Evolutionary conservation across 2,888 invertebrate species (phyloP), one percentile per base, ranked within the genome.

Genomic region (Exocentrus adspersus): DNA sequence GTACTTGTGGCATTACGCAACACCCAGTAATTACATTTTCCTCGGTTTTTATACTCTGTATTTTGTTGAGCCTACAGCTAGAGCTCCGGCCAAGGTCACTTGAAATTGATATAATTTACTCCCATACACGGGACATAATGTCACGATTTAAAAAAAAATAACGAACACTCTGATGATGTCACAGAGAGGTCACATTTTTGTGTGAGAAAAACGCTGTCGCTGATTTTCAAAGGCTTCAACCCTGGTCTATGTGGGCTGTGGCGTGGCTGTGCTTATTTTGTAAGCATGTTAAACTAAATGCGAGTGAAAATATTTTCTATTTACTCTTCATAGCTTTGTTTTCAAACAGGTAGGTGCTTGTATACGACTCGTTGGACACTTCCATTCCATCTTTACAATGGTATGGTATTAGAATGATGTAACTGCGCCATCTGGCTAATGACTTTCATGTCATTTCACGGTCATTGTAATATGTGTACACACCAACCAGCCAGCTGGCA

Each of bases 351-450:
- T 28, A 28, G 30, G 1, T 30, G 9, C 7, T n/a, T n/a, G 24
- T 24, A 24, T 24, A 7, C 41, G 9, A 37, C 41, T 7, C 10
- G 20, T n/a, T n/a, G 19, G 14, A 16, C 30, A 57, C 45, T 32
- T 46, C 46, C n/a, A 2, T 57, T 57, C 46, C 30, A n/a, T n/a
- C n/a, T n/a, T 19, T 17, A 21, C 28, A 46, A 28, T 28, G 21
- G 32, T 24, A 24, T n/a, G n/a, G 9, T 51, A 54, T 56, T 62
- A 20, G n/a, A 58, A 64, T 75, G 72, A 75, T 70, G 72, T 69
- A 75, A 75, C 64, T 60, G 67, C 75, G 75, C 72, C 75, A 75
- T 75, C 74, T 75, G 75, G 74, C 69, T 72, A 73, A 75, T 75
- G 73, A 73, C 73, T 71, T 68, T 74, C 68, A 70, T 71, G 70